phyloP scores from a whole-genome alignment of 1,140 invertebrate genomes.

The Leptoteleia sp. region DNA sequence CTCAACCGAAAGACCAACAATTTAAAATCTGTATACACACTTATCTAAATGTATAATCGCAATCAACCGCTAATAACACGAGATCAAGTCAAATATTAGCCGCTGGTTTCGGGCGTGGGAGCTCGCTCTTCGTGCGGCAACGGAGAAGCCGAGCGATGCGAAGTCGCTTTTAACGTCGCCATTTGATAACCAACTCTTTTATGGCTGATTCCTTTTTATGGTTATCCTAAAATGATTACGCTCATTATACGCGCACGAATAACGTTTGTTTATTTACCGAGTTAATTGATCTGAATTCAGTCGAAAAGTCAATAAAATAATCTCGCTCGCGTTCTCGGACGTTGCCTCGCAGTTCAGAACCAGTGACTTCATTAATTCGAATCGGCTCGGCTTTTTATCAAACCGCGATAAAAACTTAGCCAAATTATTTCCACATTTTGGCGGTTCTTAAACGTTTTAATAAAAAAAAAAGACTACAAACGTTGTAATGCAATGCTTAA shows the following conservation, averaged over 20 bases:
- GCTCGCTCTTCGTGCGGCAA: constrained; percentile 10
- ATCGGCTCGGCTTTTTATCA: constrained; percentile 15
- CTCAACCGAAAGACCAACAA: constrained; percentile 16
- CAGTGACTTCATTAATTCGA: constrained; percentile 22
- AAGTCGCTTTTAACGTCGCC: constrained; percentile 31
- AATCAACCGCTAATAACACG: constrained; percentile 56
- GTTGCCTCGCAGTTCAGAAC: not conserved
- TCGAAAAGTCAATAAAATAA: constrained; percentile 34
- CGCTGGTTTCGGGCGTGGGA: constrained; percentile 38
- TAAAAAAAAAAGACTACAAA: too few relatives aligned
- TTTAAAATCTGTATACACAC: constrained; percentile 45
- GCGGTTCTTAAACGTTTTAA: too few relatives aligned
- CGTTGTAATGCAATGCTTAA: too few relatives aligned
- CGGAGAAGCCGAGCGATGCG: not conserved
- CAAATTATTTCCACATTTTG: too few relatives aligned
- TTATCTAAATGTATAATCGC: constrained; percentile 59
- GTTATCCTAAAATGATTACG: constrained; percentile 58
- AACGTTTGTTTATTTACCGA: constrained; percentile 53
- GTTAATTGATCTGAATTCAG: constrained; percentile 51
- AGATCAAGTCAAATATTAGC: constrained; percentile 54
- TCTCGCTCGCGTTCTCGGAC: constrained; percentile 16
- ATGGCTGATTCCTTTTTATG: constrained; percentile 56
- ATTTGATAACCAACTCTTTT: constrained; percentile 54
- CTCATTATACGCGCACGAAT: constrained; percentile 42
- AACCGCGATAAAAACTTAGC: too few relatives aligned